Conservation (phyloP, 2,797 vertebrate species). For the Eulemur albifrons region DNA sequence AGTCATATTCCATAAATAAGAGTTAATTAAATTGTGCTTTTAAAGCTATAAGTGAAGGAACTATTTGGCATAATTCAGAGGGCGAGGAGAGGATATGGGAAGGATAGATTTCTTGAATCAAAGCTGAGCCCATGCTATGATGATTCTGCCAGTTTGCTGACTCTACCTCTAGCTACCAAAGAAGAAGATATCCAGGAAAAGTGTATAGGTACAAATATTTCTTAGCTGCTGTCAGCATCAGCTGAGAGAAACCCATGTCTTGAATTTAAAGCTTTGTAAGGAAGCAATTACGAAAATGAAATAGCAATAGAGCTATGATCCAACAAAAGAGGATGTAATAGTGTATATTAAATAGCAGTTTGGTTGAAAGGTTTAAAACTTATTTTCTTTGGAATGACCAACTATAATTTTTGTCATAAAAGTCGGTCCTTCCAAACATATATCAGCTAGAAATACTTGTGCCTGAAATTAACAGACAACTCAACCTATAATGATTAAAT, state of each 20-base stretch:
- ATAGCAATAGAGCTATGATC: background rate
- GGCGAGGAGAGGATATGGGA: background rate
- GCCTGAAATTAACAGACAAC: background rate
- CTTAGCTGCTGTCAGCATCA: background rate
- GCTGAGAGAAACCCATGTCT: background rate
- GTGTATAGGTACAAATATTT: background rate
- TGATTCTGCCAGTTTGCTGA: background rate
- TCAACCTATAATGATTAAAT: background rate
- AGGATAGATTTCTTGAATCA: background rate
- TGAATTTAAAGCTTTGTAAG: background rate
- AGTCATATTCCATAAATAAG: background rate
- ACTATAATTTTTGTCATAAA: background rate
- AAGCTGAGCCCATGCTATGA: background rate
- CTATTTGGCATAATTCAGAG: background rate
- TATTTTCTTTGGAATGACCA: background rate
- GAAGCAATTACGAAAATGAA: background rate
- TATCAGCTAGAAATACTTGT: background rate
- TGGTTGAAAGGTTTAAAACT: background rate
- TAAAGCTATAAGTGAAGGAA: background rate
- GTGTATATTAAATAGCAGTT: background rate
- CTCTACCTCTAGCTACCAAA: background rate
- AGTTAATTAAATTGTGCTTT: background rate
- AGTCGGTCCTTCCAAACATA: background rate
- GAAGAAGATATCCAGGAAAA: background rate
- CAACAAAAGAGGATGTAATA: background rate